phyloP scores from a whole-genome alignment of 1,140 invertebrate species.

The Yoshiicerus persimilis region DNA sequence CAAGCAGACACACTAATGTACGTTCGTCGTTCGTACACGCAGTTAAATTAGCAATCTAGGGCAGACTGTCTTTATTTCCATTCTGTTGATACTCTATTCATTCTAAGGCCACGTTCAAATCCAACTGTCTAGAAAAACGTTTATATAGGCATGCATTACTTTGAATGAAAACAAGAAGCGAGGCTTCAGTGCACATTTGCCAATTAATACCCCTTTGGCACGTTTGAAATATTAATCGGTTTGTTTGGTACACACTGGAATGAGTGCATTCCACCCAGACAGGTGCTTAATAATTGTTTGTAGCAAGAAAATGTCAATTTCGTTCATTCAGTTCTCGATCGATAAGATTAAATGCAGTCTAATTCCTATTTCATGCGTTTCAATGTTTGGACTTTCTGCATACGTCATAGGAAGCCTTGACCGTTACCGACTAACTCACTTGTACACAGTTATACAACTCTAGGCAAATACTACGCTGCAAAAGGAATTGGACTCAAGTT shows the following conservation, averaged over 20 bases:
- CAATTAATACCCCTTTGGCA: not conserved
- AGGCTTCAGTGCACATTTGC: no score
- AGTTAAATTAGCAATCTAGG: not conserved
- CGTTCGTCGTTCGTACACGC: not conserved
- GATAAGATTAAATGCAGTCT: conserved; percentile 4
- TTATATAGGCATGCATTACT: no score
- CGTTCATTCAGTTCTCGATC: not conserved
- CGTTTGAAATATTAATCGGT: not conserved
- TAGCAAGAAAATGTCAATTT: not conserved
- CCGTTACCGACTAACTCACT: conserved; percentile 15
- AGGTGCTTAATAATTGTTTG: not conserved
- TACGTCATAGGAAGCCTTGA: conserved; percentile 5
- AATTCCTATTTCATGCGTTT: not conserved
- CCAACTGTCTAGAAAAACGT: not conserved
- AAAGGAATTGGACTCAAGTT: not conserved
- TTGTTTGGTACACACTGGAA: not conserved
- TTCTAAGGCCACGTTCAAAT: not conserved
- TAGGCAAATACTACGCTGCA: not conserved
- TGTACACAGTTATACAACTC: not conserved
- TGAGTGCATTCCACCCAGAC: not conserved
- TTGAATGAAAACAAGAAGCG: no score
- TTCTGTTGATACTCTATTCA: not conserved
- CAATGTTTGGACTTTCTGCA: not conserved
- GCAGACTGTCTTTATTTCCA: not conserved
- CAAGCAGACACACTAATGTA: not conserved